Base-by-base conservation (phyloP, 2,888 invertebrate genomes). In the Trisateles emortualis region DNA sequence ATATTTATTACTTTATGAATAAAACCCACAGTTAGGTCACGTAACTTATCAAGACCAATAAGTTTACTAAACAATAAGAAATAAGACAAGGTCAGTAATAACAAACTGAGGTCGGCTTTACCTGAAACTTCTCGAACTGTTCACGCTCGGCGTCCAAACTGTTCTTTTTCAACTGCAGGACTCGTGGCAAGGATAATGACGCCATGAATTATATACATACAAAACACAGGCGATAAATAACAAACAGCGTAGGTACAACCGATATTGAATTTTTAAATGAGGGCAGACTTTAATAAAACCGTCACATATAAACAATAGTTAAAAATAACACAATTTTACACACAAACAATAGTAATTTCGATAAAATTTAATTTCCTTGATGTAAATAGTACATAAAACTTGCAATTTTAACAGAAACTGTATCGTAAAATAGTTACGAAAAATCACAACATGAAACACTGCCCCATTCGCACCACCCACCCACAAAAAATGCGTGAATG, bases 111-210 rank as follows among this genome's bases (percentile, higher is more conserved):
- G 22, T 30, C 72, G 26, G 16, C 26, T 86, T 79, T 89, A 96
- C 97, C 95, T 96, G 96, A 79, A 95, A 95, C 87, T 96, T 97
- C 88, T 97, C 97, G 83, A 97, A 97, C 76, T 96, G 95, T 85
- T 97, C 97, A 49, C 96, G 94, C 86, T 97, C 96, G 66, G 95
- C 94, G 82, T 96, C 96, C 80, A 96, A 86, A 80, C 95, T 96
- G 63, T 96, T 95, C 90, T 96, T 96, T 82, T 96, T 94, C 68
- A 95, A 95, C 81, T 96, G 96, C 59, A 96, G 89, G 64, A 96
- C 96, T 76, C 95, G 92, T 30, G 95, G 96, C 73, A 96, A 87
- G 38, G 96, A 96, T 81, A 96, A 86, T 68, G 96, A 96, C 90
- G 96, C 95, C 96, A 96, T 96, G 84, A 81, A 81, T 79, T 82